A percentile compares a stretch with the other conserved stretches of the same genome.
phyloP scores from a whole-genome alignment of 1,140 invertebrate genomes.

The Drosophila mauritiana region DNA sequence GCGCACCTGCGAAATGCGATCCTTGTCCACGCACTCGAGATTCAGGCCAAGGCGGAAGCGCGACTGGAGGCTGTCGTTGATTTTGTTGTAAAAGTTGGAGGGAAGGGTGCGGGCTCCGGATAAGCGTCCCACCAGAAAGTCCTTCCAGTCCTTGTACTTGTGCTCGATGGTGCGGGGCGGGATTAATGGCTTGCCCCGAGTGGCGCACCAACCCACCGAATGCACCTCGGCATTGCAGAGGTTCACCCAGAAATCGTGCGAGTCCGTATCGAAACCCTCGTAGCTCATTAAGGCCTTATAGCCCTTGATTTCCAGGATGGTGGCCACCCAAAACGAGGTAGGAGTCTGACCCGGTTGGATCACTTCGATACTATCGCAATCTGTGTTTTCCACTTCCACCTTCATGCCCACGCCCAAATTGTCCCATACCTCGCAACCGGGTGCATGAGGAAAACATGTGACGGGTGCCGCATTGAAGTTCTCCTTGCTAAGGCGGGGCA shows the following conservation, averaged over 20 bases:
- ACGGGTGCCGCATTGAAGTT: constrained; percentile 94
- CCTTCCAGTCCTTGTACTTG: constrained; percentile 98
- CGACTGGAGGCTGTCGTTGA: constrained; percentile 92
- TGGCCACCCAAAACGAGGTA: constrained; percentile 97
- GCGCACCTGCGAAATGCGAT: constrained; percentile 96
- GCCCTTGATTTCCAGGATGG: constrained; percentile 94
- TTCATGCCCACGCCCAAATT: constrained; percentile 97
- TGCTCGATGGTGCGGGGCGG: constrained; percentile 95
- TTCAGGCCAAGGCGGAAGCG: constrained; percentile 92
- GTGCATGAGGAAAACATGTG: constrained; percentile 95
- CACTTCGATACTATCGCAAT: constrained; percentile 90
- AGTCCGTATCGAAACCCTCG: constrained; percentile 95
- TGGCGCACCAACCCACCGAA: constrained; percentile 98
- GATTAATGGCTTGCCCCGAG: constrained; percentile 96
- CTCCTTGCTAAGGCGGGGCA: constrained; percentile 89
- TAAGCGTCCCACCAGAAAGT: constrained; percentile 94
- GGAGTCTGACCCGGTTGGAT: constrained; percentile 88
- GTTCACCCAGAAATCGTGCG: constrained; percentile 98
- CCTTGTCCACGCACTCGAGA: constrained; percentile 98
- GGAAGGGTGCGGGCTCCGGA: constrained; percentile 97
- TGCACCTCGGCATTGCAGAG: constrained; percentile 96
- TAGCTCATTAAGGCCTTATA: constrained; percentile 97
- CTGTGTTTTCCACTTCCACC: constrained; percentile 96
- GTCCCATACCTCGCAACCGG: constrained; percentile 96
- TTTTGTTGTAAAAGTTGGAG: constrained; percentile 95